These are phyloP conservation scores for Cerceris rybyensis DNA, from an alignment of 2,888 invertebrate genomes.

Conservation along the genomic window DNA sequence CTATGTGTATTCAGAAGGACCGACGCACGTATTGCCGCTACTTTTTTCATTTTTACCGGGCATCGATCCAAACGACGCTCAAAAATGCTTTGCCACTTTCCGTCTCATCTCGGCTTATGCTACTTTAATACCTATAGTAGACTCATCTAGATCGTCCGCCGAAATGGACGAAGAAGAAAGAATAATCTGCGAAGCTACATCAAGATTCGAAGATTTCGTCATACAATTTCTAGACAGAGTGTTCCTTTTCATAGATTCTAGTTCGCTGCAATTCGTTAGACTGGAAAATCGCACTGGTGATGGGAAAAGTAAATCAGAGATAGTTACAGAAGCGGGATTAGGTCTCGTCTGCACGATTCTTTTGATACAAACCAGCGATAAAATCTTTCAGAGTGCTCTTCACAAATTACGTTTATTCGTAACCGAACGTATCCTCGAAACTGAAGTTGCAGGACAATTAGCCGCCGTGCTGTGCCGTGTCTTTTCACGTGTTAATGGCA, in stretches of 20 bases:
- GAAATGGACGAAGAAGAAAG: constrained; percentile 91
- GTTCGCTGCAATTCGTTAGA: constrained; percentile 87
- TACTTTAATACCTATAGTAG: constrained; percentile 91
- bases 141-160: constrained; percentile 90
- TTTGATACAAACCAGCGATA: constrained; percentile 87
- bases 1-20: constrained; percentile 87
- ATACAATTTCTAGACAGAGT: constrained; percentile 92
- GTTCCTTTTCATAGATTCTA: constrained; percentile 88
- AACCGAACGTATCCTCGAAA: constrained; percentile 90
- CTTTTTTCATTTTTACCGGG: constrained; percentile 92
- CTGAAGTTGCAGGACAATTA: constrained; percentile 91
- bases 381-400: constrained; percentile 86
- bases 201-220: constrained; percentile 94
- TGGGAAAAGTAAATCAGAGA: constrained; percentile 87
- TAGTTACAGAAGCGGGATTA: constrained; percentile 88
- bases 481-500: constrained; percentile 87
- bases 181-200: constrained; percentile 90
- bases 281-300: constrained; percentile 83
- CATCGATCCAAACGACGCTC: constrained; percentile 94
- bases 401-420: constrained; percentile 90
- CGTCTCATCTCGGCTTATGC: constrained; percentile 90
- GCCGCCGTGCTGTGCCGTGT: constrained; percentile 88
- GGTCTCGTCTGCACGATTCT: constrained; percentile 87
- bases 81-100: constrained; percentile 89
- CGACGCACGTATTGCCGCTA: constrained; percentile 91